Percentiles rank a stretch among this genome's conserved stretches.
Conservation (phyloP, 2,113 vertebrate genomes). For the Agapornis roseicollis region DNA sequence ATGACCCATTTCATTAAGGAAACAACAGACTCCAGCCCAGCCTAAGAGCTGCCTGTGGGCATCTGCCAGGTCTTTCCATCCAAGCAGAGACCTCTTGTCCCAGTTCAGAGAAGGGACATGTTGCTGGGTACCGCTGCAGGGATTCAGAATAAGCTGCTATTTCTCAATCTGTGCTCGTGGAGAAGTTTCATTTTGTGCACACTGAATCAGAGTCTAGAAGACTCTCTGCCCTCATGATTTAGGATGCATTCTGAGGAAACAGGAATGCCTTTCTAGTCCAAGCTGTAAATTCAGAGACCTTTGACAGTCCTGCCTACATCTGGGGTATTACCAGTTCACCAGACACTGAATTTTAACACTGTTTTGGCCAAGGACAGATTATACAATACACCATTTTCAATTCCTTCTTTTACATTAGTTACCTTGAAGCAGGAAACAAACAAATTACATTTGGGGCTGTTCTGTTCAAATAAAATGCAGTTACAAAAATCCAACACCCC, state of each 20-base stretch:
- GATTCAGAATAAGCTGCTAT: not conserved
- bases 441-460: not conserved
- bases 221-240: not conserved
- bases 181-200: not conserved
- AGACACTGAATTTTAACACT: not conserved
- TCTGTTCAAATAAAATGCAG: not conserved
- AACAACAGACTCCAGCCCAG: not conserved
- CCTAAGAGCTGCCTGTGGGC: not conserved
- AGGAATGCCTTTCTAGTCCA: not conserved
- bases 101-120: rapidly evolving
- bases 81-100: not conserved
- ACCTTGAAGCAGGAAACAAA: not conserved
- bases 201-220: not conserved
- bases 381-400: not conserved
- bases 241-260: not conserved
- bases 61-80: not conserved
- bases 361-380: not conserved
- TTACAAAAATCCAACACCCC: not conserved
- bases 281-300: not conserved
- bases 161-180: not conserved
- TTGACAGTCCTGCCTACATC: not conserved
- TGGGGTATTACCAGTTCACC: not conserved
- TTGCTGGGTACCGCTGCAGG: not conserved
- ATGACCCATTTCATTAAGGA: not conserved
- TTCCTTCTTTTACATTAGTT: not conserved